Conservation (phyloP, 2,888 invertebrate species). For the Drepanosiphum platanoidis region DNA sequence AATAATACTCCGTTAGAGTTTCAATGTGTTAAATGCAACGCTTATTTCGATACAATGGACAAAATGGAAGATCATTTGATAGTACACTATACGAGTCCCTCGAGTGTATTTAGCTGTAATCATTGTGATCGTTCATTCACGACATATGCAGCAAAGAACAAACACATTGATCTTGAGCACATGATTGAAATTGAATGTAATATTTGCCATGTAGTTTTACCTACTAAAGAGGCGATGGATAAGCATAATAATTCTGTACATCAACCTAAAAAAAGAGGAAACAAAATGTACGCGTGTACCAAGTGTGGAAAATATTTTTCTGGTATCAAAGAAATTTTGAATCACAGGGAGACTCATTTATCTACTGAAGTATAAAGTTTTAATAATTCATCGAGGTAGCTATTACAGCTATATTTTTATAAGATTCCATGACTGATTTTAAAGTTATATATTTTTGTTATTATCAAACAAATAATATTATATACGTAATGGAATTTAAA, state of each 20-base stretch:
- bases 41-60: conserved; percentile 53
- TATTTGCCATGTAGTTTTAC: conserved; percentile 54
- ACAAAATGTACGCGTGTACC: conserved; percentile 45
- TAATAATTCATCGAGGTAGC: background rate
- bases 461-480: too few relatives aligned
- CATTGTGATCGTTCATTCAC: conserved; percentile 44
- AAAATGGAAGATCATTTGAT: conserved; percentile 59
- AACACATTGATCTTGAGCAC: conserved; percentile 51
- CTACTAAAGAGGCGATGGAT: conserved; percentile 56
- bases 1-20: conserved; percentile 36
- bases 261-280: conserved; percentile 35
- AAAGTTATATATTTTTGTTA: background rate
- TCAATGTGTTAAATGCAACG: conserved; percentile 56
- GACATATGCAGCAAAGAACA: conserved; percentile 26
- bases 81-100: conserved; percentile 41
- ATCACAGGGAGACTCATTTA: conserved; percentile 45
- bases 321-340: conserved; percentile 52
- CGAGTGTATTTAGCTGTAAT: conserved; percentile 33
- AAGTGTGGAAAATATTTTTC: conserved; percentile 49
- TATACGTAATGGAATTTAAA: too few relatives aligned
- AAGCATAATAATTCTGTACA: conserved; percentile 55
- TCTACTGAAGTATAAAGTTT: background rate
- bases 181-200: conserved; percentile 38
- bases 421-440: conserved; percentile 6
- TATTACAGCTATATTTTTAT: background rate